phyloP scores from a whole-genome alignment of 2,797 vertebrate species.

The Bucorvus abyssinicus region DNA sequence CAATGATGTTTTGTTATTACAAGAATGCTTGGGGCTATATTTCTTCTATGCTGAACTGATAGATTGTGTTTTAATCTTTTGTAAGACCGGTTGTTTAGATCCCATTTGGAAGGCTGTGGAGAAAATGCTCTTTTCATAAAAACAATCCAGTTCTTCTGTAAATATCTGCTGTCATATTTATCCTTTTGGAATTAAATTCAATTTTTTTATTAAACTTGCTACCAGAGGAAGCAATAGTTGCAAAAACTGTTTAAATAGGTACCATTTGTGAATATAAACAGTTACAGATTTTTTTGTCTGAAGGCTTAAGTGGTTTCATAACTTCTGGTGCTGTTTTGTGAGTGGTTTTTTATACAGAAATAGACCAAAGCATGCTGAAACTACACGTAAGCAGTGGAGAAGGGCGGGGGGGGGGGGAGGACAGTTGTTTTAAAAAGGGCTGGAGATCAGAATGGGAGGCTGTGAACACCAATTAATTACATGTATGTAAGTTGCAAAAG shows the following conservation, averaged over 20 bases:
- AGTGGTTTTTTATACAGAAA: neutral
- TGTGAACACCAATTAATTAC: conserved; percentile 11
- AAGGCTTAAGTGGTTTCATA: conserved; percentile 30
- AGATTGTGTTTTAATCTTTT: conserved; percentile 51
- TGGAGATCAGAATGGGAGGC: neutral
- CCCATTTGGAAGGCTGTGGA: conserved; percentile 25
- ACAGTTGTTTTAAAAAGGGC: neutral
- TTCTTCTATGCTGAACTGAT: neutral
- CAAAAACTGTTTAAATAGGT: conserved; percentile 49
- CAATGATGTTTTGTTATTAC: conserved; percentile 7
- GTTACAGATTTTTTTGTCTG: conserved; percentile 28
- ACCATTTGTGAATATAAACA: conserved; percentile 46
- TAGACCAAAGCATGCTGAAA: conserved; percentile 36
- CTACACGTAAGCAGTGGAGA: neutral
- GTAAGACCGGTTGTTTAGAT: conserved; percentile 52
- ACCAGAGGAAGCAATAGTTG: conserved; percentile 56
- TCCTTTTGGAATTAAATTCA: conserved; percentile 49
- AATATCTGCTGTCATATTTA: conserved; percentile 67
- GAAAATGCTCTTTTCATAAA: conserved; percentile 55
- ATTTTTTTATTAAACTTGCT: conserved; percentile 30
- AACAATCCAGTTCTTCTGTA: conserved; percentile 52
- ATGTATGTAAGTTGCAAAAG: neutral
- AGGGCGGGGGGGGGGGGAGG: neutral
- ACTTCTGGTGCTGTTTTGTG: conserved; percentile 22
- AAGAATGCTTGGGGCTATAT: conserved; percentile 23